phyloP scores from a whole-genome alignment of 2,888 invertebrate species.

The Mimachlamys varia region DNA sequence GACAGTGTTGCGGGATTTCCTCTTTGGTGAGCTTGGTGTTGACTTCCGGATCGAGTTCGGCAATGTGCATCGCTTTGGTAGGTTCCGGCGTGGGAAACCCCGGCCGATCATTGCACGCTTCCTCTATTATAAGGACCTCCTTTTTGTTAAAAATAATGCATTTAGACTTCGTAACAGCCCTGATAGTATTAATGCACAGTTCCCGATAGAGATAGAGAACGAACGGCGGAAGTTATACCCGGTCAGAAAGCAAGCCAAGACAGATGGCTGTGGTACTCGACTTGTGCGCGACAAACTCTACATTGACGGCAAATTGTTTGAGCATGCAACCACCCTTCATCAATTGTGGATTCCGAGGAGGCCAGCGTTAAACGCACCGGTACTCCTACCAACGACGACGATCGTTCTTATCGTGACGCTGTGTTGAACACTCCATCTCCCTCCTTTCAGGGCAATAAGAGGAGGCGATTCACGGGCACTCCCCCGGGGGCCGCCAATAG shows the following conservation, averaged over 20 bases:
- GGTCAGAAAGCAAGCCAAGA: background rate
- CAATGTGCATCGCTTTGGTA: background rate
- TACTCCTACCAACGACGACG: background rate
- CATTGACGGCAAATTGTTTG: background rate
- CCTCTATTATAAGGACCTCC: background rate
- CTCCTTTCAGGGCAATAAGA: too few species aligned
- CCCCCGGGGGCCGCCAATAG: too few species aligned
- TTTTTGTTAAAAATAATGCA: background rate
- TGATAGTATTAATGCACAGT: background rate
- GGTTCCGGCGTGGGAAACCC: background rate
- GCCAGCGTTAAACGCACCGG: background rate
- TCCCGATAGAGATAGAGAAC: background rate
- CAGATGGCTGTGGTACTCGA: background rate
- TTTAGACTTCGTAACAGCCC: background rate
- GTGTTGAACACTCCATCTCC: too few species aligned
- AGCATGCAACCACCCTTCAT: too few species aligned
- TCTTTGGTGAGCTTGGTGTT: background rate
- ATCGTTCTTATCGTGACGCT: too few species aligned
- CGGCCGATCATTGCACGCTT: background rate
- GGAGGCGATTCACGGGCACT: too few species aligned
- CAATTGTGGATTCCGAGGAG: background rate
- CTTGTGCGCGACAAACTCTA: background rate
- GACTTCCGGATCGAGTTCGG: background rate
- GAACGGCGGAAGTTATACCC: background rate
- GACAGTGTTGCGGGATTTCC: background rate